Base-by-base conservation (phyloP, 1,140 invertebrate genomes). In the Notospermus geniculatus region DNA sequence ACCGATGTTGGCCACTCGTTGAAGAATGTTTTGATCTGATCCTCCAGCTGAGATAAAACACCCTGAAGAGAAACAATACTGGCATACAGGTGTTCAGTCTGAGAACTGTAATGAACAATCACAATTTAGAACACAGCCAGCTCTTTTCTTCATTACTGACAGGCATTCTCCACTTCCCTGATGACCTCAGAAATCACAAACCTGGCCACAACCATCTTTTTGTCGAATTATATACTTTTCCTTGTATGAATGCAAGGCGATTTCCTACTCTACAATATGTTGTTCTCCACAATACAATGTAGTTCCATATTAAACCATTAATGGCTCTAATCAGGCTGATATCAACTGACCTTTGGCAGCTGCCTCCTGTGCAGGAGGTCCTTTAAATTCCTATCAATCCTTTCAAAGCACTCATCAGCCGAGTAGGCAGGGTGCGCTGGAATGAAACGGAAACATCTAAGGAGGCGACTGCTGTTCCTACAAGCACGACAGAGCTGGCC, bases 1-100 rank as follows among this genome's bases (percentile, higher is more conserved):
- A 79, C 71, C 17, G 76, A 73, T 4, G 46, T 59, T 15, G 77
- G 78, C 65, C 70, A 73, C 55, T 77, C 74, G n/a, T 59, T 66
- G 67, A 81, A 81, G 63, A 79, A 80, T 2, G 62, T 63, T 0
- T 74, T 65, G 17, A 80, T 46, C 45, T 81, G 72, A 43, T 71
- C 68, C 59, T 80, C 78, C 28, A 81, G 63, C 23, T 67, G 57
- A 0, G 65, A 66, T 22, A 81, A 62, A 39, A 75, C 63, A 27
- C 77, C 78, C 78, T 80, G 60, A 52, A 71, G 64, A 27, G 32
- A 36, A 17, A 52, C 60, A 46, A 59, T 27, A 63, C 2, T 50
- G 32, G 5, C 13, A 29, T 13, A 52, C n/a, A 46, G 25, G 25
- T n/a, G n/a, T 50, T 50, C 5, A 50, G 25, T 50, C 25, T 7